Evolutionary conservation across 64 coral and sea anemone species (phyloP).

Genomic region (Acropora tenuis): DNA sequence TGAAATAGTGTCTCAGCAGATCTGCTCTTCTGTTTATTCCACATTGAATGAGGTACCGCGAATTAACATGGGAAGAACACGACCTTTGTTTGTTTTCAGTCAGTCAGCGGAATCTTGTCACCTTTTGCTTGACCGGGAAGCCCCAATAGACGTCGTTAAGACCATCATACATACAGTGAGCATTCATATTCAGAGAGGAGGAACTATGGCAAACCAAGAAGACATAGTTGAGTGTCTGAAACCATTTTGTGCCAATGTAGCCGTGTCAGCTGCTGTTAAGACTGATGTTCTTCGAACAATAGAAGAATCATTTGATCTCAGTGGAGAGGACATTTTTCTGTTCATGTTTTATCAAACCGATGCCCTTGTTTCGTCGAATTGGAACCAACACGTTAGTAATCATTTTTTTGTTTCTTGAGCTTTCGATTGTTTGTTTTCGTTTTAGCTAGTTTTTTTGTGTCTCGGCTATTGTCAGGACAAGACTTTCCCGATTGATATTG

Average conservation of each 20-base stretch:
- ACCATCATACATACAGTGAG: constrained; percentile 52
- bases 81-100: not conserved
- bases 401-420: not conserved
- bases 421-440: not conserved
- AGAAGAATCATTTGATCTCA: constrained; percentile 83
- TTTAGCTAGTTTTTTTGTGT: too few relatives aligned
- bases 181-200: constrained; percentile 53
- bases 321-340: constrained; percentile 89
- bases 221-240: constrained; percentile 69
- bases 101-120: not conserved
- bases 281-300: constrained; percentile 75
- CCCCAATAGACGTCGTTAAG: constrained; percentile 48
- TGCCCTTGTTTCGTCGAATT: constrained; percentile 77
- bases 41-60: too few relatives aligned
- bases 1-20: not conserved
- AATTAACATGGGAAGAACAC: not conserved
- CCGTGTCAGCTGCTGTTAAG: constrained; percentile 74
- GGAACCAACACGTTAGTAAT: constrained; percentile 77
- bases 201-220: constrained; percentile 74
- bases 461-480: too few relatives aligned
- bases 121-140: not conserved
- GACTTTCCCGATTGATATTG: too few relatives aligned
- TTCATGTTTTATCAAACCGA: constrained; percentile 92
- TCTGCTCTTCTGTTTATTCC: too few relatives aligned
- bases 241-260: constrained; percentile 86